Evolutionary conservation across 2,797 vertebrate species (phyloP).

Genomic region (Muscicapa striata): DNA sequence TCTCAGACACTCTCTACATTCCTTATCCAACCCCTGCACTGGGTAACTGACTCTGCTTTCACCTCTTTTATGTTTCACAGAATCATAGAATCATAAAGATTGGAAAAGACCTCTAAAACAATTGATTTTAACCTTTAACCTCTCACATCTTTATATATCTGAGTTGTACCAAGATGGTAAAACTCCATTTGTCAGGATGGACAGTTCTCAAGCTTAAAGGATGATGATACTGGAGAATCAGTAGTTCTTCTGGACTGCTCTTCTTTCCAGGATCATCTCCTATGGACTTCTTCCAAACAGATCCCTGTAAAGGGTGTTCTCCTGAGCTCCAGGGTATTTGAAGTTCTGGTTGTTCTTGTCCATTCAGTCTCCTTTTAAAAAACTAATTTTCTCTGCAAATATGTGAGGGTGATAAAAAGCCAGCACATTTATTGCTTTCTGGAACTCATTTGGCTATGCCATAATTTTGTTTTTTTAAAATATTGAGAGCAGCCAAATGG

Average conservation of each 20-base stretch:
- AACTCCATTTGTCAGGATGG: background rate
- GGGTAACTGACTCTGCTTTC: background rate
- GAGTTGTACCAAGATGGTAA: background rate
- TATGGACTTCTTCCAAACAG: background rate
- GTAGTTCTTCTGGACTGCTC: background rate
- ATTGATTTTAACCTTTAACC: background rate
- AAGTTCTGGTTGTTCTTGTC: background rate
- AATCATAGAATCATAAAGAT: background rate
- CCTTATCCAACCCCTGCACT: background rate
- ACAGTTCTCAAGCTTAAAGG: background rate
- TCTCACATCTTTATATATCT: background rate
- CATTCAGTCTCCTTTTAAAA: background rate
- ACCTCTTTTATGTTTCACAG: background rate
- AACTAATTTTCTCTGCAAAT: background rate
- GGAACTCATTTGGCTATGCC: background rate
- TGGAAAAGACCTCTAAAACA: background rate
- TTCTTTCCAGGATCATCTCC: background rate
- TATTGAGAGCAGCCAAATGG: background rate
- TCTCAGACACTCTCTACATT: background rate
- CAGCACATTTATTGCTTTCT: slow-evolving; percentile 25
- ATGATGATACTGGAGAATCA: background rate
- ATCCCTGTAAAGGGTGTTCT: background rate
- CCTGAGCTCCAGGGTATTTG: background rate
- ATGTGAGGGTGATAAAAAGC: background rate
- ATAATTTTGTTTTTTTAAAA: slow-evolving; percentile 3